These are phyloP conservation scores for Tenrec ecaudatus DNA, from an alignment of 2,113 vertebrate genomes.

Conservation along the genomic window DNA sequence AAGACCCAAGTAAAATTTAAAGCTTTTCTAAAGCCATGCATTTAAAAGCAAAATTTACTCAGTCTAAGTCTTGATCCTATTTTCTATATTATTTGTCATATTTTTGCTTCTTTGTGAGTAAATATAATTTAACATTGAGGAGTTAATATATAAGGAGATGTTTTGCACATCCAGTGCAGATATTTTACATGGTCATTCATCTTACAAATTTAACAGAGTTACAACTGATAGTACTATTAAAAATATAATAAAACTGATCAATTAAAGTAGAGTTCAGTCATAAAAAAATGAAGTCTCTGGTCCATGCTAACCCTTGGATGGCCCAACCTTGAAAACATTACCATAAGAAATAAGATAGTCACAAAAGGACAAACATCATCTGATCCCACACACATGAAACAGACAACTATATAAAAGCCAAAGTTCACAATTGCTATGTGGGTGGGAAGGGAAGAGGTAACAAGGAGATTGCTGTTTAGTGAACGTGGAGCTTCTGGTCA, in stretches of 20 bases:
- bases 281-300: background rate
- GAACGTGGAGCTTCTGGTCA: background rate
- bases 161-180: background rate
- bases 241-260: background rate
- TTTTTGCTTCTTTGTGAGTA: background rate
- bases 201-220: background rate
- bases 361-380: background rate
- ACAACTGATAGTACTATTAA: background rate
- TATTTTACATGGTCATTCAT: conserved; percentile 28
- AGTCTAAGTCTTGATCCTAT: background rate
- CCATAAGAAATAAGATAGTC: background rate
- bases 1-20: background rate
- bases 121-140: background rate
- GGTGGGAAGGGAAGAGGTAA: background rate
- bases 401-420: background rate
- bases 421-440: background rate
- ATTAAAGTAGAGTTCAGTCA: background rate
- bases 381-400: background rate
- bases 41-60: background rate
- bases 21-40: background rate
- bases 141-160: background rate
- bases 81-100: background rate
- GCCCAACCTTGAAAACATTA: background rate
- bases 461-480: background rate
- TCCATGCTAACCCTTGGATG: background rate